Percentiles rank a stretch among this genome's conserved stretches.
Conservation (phyloP, 1,140 invertebrate genomes). For the Drosophila nannoptera region DNA sequence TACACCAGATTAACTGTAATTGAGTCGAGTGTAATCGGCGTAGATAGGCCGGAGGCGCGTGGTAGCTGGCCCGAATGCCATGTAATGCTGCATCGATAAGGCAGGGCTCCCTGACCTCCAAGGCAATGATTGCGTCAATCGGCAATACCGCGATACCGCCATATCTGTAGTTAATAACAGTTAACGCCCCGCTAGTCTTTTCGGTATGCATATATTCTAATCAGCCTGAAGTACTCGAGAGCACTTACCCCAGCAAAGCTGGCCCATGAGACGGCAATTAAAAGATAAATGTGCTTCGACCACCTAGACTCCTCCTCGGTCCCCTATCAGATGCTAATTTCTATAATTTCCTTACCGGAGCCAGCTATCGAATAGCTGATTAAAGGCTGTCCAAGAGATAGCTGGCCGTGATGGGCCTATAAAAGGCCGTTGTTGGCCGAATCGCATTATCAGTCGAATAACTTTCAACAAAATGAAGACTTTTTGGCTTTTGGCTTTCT, state of each 20-base stretch:
- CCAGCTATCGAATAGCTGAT: constrained; percentile 29
- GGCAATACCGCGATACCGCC: background rate
- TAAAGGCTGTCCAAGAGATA: constrained; percentile 10
- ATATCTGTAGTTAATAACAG: background rate
- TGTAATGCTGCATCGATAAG: constrained; percentile 13
- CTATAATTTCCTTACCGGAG: constrained; percentile 19
- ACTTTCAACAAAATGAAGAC: constrained; percentile 48
- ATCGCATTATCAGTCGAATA: constrained; percentile 23
- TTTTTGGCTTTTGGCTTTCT: constrained; percentile 44
- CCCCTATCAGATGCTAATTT: constrained; percentile 39
- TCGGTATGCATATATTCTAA: constrained; percentile 36
- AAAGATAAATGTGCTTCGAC: constrained; percentile 33
- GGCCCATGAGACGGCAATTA: constrained; percentile 41
- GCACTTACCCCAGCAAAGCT: constrained; percentile 18
- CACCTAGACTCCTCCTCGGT: constrained; percentile 8
- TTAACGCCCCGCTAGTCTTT: background rate
- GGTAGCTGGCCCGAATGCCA: background rate
- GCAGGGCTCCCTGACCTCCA: background rate
- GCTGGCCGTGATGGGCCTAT: constrained; percentile 16
- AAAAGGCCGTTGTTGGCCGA: constrained; percentile 26
- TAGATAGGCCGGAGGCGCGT: constrained; percentile 1
- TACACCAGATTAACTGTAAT: constrained; percentile 32
- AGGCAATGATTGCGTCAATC: constrained; percentile 9
- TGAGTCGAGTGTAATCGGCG: constrained; percentile 24
- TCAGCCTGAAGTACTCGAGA: constrained; percentile 27